These are phyloP conservation scores for Arnoldichthys spilopterus DNA, from an alignment of 2,797 vertebrate species.

Conservation along the genomic window DNA sequence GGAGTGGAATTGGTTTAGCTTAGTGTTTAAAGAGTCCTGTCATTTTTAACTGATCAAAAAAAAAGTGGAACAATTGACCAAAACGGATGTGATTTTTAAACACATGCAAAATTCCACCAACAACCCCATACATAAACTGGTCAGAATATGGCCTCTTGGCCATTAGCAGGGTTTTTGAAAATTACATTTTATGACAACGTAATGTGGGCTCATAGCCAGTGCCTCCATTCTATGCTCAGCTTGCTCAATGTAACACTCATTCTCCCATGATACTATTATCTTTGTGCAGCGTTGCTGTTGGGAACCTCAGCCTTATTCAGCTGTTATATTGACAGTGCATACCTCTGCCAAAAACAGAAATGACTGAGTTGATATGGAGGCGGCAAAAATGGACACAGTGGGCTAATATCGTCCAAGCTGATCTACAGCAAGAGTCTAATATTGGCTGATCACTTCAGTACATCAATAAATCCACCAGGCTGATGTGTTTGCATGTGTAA, in stretches of 20 bases:
- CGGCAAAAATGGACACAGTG: constrained; percentile 9
- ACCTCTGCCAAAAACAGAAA: constrained; percentile 17
- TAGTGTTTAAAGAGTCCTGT: background rate
- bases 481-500: background rate
- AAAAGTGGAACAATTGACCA: background rate
- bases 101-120: constrained; percentile 1
- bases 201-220: background rate
- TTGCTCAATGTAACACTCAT: background rate
- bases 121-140: background rate
- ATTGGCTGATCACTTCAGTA: constrained; percentile 1
- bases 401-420: constrained; percentile 1
- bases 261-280: background rate
- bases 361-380: background rate
- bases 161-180: constrained; percentile 1
- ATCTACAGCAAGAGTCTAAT: background rate
- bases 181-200: background rate
- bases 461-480: background rate
- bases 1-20: too few species aligned
- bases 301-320: background rate
- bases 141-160: background rate
- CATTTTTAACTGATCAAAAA: background rate
- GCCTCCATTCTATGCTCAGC: background rate
- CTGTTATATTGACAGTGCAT: background rate
- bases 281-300: background rate
- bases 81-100: background rate